These are phyloP conservation scores for Lepidurus arcticus DNA, from an alignment of 1,140 invertebrate species.

Conservation along the genomic window DNA sequence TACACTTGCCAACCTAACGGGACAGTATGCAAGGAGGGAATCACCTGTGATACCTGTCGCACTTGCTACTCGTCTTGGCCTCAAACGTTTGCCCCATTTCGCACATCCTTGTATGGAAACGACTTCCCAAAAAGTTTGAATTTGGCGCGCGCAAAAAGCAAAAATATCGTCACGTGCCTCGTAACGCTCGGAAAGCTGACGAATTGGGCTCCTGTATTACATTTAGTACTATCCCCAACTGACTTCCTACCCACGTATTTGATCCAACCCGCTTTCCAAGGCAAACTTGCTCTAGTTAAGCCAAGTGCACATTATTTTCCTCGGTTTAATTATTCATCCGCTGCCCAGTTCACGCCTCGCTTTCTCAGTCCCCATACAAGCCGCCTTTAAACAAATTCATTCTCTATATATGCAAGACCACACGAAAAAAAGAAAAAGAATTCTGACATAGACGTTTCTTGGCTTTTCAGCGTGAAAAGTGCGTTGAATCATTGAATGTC, in stretches of 20 bases:
- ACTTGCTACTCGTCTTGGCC: not conserved
- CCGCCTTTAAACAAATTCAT: not conserved
- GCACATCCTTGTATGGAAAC: not conserved
- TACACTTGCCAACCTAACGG: constrained; percentile 13
- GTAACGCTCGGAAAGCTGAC: too few relatives aligned
- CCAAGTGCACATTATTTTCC: not conserved
- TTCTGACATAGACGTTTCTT: too few relatives aligned
- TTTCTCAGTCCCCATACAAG: not conserved
- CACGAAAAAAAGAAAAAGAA: too few relatives aligned
- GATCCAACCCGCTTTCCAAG: not conserved
- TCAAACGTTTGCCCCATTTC: not conserved
- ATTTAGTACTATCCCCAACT: not conserved
- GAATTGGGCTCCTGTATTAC: not conserved
- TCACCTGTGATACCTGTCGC: constrained; percentile 18
- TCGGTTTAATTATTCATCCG: not conserved
- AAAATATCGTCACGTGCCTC: too few relatives aligned
- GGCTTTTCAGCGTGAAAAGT: not conserved
- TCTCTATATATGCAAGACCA: too few relatives aligned
- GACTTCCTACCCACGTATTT: not conserved
- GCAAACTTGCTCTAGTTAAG: not conserved
- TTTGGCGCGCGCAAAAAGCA: too few relatives aligned
- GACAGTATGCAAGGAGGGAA: not conserved
- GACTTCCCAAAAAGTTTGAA: not conserved
- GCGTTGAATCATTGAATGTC: not conserved
- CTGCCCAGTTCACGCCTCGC: not conserved